phyloP scores from a whole-genome alignment of 1,140 invertebrate genomes.

The Lanistes nyassanus region DNA sequence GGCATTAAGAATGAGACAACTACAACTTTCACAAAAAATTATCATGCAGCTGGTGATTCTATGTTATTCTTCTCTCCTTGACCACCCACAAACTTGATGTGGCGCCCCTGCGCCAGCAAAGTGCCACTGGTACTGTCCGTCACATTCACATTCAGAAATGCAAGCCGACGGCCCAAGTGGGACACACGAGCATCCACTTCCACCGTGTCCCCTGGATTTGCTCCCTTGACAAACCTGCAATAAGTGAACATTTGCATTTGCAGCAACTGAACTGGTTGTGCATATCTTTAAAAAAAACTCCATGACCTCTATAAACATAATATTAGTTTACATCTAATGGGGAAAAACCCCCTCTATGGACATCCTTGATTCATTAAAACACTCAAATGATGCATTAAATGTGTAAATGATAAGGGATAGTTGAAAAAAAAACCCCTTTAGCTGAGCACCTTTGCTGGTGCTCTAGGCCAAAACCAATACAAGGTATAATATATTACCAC shows the following conservation, averaged over 20 bases:
- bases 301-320: neutral
- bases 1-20: too few species aligned
- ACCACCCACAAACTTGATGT: slow-evolving; percentile 65
- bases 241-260: slow-evolving; percentile 46
- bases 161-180: slow-evolving; percentile 81
- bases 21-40: too few species aligned
- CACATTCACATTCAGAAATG: slow-evolving; percentile 83
- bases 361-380: neutral
- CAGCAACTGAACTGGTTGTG: neutral
- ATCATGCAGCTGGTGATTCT: too few species aligned
- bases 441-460: too few species aligned
- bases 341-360: neutral
- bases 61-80: neutral
- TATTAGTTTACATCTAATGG: neutral
- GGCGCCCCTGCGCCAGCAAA: slow-evolving; percentile 80
- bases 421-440: too few species aligned
- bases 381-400: neutral
- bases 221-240: slow-evolving; percentile 74
- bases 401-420: too few species aligned
- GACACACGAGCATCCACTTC: slow-evolving; percentile 81
- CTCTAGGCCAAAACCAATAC: neutral
- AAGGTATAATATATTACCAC: neutral
- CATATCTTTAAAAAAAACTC: neutral
- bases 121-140: slow-evolving; percentile 77
- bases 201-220: slow-evolving; percentile 81